Evolutionary conservation across 2,797 vertebrate genomes (phyloP), one percentile per base, ranked within the genome.

Genomic region (Hippoglossus hippoglossus): DNA sequence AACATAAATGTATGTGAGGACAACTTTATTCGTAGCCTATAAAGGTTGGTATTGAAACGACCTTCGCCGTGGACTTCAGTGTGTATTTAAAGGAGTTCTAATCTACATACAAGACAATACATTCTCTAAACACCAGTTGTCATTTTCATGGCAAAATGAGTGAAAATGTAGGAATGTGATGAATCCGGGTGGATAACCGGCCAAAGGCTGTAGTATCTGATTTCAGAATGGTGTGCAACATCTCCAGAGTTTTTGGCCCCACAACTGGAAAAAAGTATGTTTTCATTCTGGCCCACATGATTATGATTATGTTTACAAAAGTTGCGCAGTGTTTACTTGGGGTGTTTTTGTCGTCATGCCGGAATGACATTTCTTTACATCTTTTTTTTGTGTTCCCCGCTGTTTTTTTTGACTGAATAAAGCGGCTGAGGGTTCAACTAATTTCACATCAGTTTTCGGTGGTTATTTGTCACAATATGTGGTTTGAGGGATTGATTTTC

Each of bases 401-500:
- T 61, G 52, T 18, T 82, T 84, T 13, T 79, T 73, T 26, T 68
- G 26, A 62, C 58, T 44, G 24, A 74, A 65, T 44, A 28, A 67
- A 77, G 79, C 71, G 47, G 25, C 25, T 62, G 63, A 61, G 26
- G 52, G 68, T 66, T 13, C 74, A 67, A 65, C 63, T 89, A 64
- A 81, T 86, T 83, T 71, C 24, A 28, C 73, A 54, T 69, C 70
- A 77, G 77, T 83, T 90, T 87, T 76, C 49, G 80, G 69, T 74
- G 81, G 81, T 87, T 92, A 81, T 92, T 80, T 89, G 83, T 92
- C 90, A 89, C 77, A 66, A 75, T 63, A 64, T 85, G 87, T 74
- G 79, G 77, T 84, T 80, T 79, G 84, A 87, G 65, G 67, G 77
- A 93, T 92, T 90, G 92, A 90, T 92, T 91, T 84, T 84, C 80